phyloP scores from a whole-genome alignment of 2,888 invertebrate genomes.

The Nyleta sp. region DNA sequence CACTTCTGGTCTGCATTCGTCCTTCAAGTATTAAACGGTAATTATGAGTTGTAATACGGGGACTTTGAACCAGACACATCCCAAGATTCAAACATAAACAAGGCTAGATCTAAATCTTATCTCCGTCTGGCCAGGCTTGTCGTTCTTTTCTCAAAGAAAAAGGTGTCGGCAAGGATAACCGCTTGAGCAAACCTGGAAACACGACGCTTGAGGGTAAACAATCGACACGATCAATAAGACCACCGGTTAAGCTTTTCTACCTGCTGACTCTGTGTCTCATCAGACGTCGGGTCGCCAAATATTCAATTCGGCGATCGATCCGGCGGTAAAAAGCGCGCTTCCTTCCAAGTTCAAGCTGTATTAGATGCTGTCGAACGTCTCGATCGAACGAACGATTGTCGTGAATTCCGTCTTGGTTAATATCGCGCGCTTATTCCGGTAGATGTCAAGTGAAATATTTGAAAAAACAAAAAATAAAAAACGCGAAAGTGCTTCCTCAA shows the following conservation, averaged over 20 bases:
- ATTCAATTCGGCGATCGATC: constrained; percentile 19
- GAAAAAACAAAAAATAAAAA: constrained; percentile 36
- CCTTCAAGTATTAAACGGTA: no score
- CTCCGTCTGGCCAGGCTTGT: no score
- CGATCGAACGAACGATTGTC: constrained; percentile 23
- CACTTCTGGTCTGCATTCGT: no score
- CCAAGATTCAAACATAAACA: no score
- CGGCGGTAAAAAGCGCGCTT: no score
- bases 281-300: constrained; percentile 11
- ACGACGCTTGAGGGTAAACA: constrained; percentile 9
- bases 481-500: constrained; percentile 53
- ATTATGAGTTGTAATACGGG: no score
- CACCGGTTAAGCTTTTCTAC: constrained; percentile 14
- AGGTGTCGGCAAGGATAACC: constrained; percentile 5
- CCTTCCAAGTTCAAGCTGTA: constrained; percentile 27
- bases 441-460: constrained; percentile 59
- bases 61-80: no score
- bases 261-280: neutral
- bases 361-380: constrained; percentile 3
- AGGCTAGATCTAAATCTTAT: no score
- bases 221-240: constrained; percentile 1
- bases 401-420: constrained; percentile 42
- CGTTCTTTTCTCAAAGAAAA: no score
- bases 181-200: constrained; percentile 8
- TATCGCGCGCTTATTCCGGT: constrained; percentile 45